Conservation (phyloP, 2,797 vertebrate species). For the Smutsia temminckii region DNA sequence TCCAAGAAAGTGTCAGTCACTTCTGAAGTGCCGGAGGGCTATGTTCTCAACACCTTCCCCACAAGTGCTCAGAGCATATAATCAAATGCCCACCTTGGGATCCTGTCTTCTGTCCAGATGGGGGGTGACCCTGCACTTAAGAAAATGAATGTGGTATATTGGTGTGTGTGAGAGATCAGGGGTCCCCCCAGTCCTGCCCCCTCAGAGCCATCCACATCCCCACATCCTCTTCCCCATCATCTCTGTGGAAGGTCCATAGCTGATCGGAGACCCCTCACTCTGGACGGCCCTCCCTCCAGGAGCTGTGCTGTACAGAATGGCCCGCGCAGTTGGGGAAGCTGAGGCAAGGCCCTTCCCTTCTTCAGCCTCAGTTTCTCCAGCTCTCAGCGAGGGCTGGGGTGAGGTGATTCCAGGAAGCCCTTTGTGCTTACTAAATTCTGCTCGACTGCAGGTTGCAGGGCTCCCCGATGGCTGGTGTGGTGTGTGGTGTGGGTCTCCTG, state of each 20-base stretch:
- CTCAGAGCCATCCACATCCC: neutral
- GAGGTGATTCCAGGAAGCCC: neutral
- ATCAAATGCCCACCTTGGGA: neutral
- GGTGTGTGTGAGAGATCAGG: fast-evolving
- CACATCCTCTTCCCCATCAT: neutral
- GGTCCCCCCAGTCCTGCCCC: neutral
- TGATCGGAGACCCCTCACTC: neutral
- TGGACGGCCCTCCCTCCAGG: neutral
- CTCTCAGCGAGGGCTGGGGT: neutral
- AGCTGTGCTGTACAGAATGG: neutral
- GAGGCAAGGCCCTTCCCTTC: neutral
- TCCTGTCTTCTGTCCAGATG: neutral
- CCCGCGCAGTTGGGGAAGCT: neutral
- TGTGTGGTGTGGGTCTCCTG: neutral
- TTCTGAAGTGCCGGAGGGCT: neutral
- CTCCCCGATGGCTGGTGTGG: neutral
- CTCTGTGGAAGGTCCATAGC: neutral
- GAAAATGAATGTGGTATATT: neutral
- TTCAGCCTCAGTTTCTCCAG: neutral
- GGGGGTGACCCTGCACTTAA: neutral
- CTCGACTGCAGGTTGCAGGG: no score
- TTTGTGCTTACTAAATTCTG: neutral
- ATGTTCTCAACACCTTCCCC: neutral
- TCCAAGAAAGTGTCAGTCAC: neutral
- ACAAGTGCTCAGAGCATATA: neutral